Conservation (phyloP, 30 jellyfish, hydroid and myxozoan genomes). For the Cassiopea xamachana region DNA sequence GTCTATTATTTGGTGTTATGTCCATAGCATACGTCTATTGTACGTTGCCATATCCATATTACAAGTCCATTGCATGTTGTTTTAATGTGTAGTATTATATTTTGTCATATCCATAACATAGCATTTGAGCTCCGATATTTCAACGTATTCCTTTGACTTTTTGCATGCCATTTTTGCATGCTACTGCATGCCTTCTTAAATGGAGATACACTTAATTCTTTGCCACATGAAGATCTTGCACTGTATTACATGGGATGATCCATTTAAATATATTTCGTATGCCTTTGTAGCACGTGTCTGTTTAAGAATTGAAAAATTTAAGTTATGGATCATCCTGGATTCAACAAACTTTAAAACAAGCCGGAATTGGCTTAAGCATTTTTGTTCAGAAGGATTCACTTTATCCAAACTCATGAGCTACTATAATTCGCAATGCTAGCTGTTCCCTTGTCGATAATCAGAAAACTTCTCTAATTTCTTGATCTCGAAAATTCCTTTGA, state of each 20-base stretch:
- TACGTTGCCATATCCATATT: too few species aligned
- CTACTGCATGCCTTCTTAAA: not conserved
- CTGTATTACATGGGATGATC: not conserved
- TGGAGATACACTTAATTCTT: not conserved
- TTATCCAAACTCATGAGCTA: not conserved
- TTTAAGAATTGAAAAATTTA: not conserved
- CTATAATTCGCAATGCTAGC: not conserved
- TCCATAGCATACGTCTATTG: too few species aligned
- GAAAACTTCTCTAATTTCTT: not conserved
- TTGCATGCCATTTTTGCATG: not conserved
- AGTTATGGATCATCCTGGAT: not conserved
- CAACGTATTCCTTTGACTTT: too few species aligned
- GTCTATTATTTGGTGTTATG: too few species aligned
- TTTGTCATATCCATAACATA: too few species aligned
- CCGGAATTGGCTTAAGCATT: too few species aligned
- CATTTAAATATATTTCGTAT: conserved; percentile 7
- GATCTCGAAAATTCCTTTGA: not conserved
- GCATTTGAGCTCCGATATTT: too few species aligned
- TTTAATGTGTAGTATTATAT: too few species aligned
- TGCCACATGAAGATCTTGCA: not conserved
- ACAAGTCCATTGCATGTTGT: too few species aligned
- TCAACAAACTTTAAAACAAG: not conserved
- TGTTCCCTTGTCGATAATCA: not conserved
- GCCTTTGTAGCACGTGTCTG: not conserved
- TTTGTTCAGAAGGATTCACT: not conserved